These are phyloP conservation scores for Amphipoea oculea DNA, from an alignment of 2,888 invertebrate species.

Conservation along the genomic window DNA sequence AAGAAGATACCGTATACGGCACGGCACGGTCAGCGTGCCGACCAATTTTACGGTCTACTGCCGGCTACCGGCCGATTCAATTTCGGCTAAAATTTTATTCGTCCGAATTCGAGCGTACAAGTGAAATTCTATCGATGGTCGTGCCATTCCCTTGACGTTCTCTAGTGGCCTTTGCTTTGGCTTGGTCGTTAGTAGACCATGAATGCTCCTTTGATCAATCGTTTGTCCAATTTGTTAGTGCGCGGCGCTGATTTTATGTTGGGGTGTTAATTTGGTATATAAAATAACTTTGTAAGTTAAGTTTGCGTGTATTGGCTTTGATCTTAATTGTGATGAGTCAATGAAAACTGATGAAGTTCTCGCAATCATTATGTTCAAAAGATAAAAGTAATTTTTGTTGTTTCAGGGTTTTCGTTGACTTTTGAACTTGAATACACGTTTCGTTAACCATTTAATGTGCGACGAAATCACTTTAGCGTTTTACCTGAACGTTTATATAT, in stretches of 20 bases:
- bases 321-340: constrained; percentile 13
- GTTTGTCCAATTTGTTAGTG: constrained; percentile 55
- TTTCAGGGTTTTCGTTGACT: neutral
- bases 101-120: constrained; percentile 83
- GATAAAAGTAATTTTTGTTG: neutral
- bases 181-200: constrained; percentile 72
- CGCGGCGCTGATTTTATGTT: constrained; percentile 43
- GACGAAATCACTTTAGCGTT: neutral
- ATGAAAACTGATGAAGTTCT: constrained; percentile 9
- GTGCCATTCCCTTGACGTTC: constrained; percentile 78
- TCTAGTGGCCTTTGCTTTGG: constrained; percentile 77
- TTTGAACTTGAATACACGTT: neutral
- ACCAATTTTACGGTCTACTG: constrained; percentile 89
- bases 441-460: neutral
- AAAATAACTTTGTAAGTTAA: constrained; percentile 24
- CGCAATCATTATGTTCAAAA: neutral
- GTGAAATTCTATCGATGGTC: constrained; percentile 85
- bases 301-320: constrained; percentile 10
- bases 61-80: constrained; percentile 86
- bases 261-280: constrained; percentile 54
- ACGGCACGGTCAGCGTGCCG: constrained; percentile 81
- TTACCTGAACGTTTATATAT: neutral
- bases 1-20: constrained; percentile 81
- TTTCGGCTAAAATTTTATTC: constrained; percentile 89
- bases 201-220: constrained; percentile 65